A percentile compares a stretch with the other conserved stretches of the same genome.
Evolutionary conservation across 2,113 vertebrate species (phyloP).

Genomic region (Chloroceryle aenea): DNA sequence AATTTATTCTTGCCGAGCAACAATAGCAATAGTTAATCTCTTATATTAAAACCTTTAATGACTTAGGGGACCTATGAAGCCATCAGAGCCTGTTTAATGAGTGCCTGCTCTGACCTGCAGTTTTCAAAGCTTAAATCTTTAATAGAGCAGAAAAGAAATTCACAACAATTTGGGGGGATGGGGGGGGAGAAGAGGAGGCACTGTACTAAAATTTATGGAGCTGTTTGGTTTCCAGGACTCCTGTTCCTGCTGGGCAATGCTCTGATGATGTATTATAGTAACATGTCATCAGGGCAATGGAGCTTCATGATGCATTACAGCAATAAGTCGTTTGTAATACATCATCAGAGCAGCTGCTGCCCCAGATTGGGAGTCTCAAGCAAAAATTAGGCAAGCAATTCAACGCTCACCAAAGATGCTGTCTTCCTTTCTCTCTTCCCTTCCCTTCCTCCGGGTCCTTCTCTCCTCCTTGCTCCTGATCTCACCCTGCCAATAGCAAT

Average conservation of each 20-base stretch:
- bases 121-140: slow-evolving; percentile 62
- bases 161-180: slow-evolving; percentile 15
- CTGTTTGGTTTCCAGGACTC: slow-evolving; percentile 69
- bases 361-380: slow-evolving; percentile 5
- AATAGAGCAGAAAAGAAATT: slow-evolving; percentile 75
- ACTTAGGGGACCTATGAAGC: slow-evolving; percentile 53
- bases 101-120: slow-evolving; percentile 41
- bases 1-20: neutral
- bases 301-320: slow-evolving; percentile 75
- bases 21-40: slow-evolving; percentile 20
- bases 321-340: slow-evolving; percentile 73
- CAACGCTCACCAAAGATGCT: neutral
- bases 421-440: neutral
- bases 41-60: slow-evolving; percentile 10
- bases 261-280: slow-evolving; percentile 72
- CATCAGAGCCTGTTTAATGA: slow-evolving; percentile 47
- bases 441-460: slow-evolving; percentile 19
- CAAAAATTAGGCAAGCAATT: slow-evolving; percentile 2
- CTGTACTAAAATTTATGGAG: slow-evolving; percentile 61
- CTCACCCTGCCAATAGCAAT: slow-evolving; percentile 19
- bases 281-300: slow-evolving; percentile 68
- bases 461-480: neutral
- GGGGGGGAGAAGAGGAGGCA: neutral
- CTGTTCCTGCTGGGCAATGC: slow-evolving; percentile 67
- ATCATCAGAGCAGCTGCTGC: slow-evolving; percentile 67